Percentiles rank a stretch among this genome's conserved stretches.
These are phyloP conservation scores for Cebus imitator DNA, from an alignment of 2,113 vertebrate genomes.

Conservation along the genomic window DNA sequence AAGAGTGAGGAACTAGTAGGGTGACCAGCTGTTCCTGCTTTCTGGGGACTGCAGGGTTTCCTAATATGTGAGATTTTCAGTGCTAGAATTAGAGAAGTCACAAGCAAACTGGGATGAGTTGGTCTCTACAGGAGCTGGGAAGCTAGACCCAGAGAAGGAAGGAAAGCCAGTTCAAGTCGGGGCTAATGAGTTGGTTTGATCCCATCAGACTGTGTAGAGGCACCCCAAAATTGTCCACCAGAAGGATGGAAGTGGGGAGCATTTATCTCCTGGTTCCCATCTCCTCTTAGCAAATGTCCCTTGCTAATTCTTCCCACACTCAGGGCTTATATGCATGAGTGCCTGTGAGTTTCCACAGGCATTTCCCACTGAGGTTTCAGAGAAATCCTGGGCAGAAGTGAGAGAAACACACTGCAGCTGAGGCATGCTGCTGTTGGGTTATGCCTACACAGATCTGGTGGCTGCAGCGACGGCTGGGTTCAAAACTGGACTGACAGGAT, in stretches of 20 bases:
- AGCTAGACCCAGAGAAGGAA: not conserved
- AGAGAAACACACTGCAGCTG: not conserved
- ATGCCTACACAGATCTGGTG: not conserved
- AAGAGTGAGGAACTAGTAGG: not conserved
- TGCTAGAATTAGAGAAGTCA: not conserved
- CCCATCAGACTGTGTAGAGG: not conserved
- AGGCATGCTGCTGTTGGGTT: not conserved
- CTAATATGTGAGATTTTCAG: not conserved
- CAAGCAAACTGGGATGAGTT: not conserved
- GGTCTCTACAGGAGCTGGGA: not conserved
- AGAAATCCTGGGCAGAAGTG: not conserved
- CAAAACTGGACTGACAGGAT: not conserved
- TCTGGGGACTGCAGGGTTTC: not conserved
- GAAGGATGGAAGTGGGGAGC: not conserved
- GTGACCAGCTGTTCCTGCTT: not conserved
- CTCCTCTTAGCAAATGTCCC: not conserved
- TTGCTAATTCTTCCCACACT: not conserved
- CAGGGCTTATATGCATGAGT: not conserved
- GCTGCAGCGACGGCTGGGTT: not conserved
- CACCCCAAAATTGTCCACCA: not conserved
- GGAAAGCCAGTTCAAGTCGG: not conserved
- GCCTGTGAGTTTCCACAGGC: not conserved
- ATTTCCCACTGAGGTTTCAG: not conserved
- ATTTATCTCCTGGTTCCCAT: not conserved
- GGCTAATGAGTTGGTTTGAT: not conserved